Evolutionary conservation across 2,113 vertebrate species (phyloP), one percentile per base, ranked within the genome.

Genomic region (Megaptera novaeangliae): DNA sequence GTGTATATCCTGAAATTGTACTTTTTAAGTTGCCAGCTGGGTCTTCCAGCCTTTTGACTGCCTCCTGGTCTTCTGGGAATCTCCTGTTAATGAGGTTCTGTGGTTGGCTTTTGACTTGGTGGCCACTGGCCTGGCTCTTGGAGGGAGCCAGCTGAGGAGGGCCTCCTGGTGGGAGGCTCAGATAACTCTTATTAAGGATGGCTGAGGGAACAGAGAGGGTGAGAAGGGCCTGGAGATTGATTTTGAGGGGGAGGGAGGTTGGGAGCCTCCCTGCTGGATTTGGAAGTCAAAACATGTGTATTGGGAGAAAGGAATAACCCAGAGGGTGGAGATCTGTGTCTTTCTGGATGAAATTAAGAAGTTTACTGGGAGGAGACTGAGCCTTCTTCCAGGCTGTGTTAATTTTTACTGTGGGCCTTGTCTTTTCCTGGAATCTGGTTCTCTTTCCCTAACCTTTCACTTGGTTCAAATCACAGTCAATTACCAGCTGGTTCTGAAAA

Each of bases 341-440:
- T 89, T 93, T 90, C n/a, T 97, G 66, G 75, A 66, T 88, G 41
- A 86, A 85, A 85, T 89, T 87, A 81, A 90, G 74, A 94, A 90
- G 17, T 89, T 86, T 84, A 34, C 17, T 68, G 59, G 94, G 90
- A 75, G 59, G 61, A 55, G 61, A 78, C 29, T 25, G 8, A 83
- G 57, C 57, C n/a, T 80, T 81, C 29, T 81, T 94, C 25, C 84
- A 96, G 34, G 13, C 61, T 72, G 14, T 94, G 49, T 77, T 94
- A 95, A 69, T 68, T 92, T 95, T 88, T 96, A 34, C 49, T 89
- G 6, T 85, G 46, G 81, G 59, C 71, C 85, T 57, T 95, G 49
- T 81, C 69, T 93, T 96, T 95, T 95, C 29, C 49, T 71, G 81
- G 59, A 97, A 90, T 95, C 84, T 84, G 69, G 49, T 95, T 96